Evolutionary conservation across 30 jellyfish, hydroid and myxozoan genomes (phyloP), one percentile per base, ranked within the genome.

Genomic region (Pelagia noctiluca): DNA sequence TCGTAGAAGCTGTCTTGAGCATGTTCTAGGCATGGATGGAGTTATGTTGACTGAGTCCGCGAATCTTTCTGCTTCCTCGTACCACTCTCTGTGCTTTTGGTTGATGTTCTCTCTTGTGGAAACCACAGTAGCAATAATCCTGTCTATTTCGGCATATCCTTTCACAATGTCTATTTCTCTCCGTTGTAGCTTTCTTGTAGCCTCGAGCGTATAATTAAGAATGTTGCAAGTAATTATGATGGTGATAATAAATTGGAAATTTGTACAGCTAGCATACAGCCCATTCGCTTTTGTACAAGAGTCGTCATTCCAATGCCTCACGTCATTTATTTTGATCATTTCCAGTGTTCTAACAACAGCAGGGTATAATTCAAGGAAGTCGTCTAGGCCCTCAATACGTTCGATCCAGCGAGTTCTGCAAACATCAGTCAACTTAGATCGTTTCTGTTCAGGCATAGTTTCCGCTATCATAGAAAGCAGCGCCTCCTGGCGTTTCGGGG

Each of bases 331-430:
- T 12, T n/a, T 24, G 1, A 61, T 12, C 34, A 16, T 24, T 61
- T 61, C 34, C 1, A n/a, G 34, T 61, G 73, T 61, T 26, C 1
- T 24, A 61, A 16, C 8, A 21, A n/a, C n/a, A n/a, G n/a, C n/a
- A n/a, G n/a, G n/a, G n/a, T n/a, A n/a, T n/a, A n/a, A n/a, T n/a
- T n/a, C 73, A 18, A 16, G 13, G 73, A 61, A 61, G 29, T 24
- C 34, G 26, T 16, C 48, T 61, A 61, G 29, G 29, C 2, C 73
- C 34, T 7, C 73, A 24, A 61, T 61, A 1, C 73, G 34, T 61
- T 61, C 73, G 8, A 61, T 24, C 73, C 73, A 61, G 34, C 73
- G 29, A 16, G 73, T 61, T 61, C 73, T 61, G 29, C 73, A n/a
- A n/a, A n/a, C n/a, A n/a, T n/a, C n/a, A n/a, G n/a, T n/a, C n/a